Base-by-base conservation (phyloP, 92 coral and sea anemone genomes). In the Muricea muricata region DNA sequence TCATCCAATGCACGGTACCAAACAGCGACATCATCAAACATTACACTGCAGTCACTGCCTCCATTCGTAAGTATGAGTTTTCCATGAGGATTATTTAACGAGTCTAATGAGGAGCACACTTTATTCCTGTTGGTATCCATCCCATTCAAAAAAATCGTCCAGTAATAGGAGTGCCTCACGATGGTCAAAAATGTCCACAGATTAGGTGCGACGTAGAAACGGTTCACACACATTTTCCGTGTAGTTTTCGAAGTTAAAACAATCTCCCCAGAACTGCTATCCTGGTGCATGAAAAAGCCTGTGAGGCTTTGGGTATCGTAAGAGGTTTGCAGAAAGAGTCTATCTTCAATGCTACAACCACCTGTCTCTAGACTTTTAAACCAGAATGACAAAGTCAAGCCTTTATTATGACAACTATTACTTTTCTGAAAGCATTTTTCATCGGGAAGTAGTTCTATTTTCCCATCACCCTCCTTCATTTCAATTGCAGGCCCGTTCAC, bases 11-110 rank as follows among this genome's bases (percentile, higher is more conserved):
- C 55, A 14, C 80, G 61, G 31, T 48, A 48, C 80, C 80, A 75
- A 46, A 75, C 56, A 12, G 65, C 80, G 15, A 75, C 63, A 30
- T 75, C 80, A 32, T 75, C 80, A 42, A 71, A 71, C 57, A 71
- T 14, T 20, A 32, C 78, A 42, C 55, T 71, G 5, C 24, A 39
- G 56, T 6, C 58, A 26, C 52, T 28, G 24, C 80, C 80, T 23
- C 60, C 80, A 74, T 74, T 74, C 12, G 61, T 40, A 75, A 75
- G 63, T 18, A 75, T 30, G 10, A 75, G 28, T 45, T 48, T 47
- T 21, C 80, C 80, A 0, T 10, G 25, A 3, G 29, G 34, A n/a
- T 52, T 75, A 18, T 7, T 18, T 0, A 1, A 39, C 0, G 26
- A 28, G 12, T 1, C 28, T 0, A 32, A 3, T 2, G 41, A 4